Percentiles rank a stretch among this genome's conserved stretches.
Conservation (phyloP, 2,888 invertebrate genomes). For the Sepioteuthis lessoniana region DNA sequence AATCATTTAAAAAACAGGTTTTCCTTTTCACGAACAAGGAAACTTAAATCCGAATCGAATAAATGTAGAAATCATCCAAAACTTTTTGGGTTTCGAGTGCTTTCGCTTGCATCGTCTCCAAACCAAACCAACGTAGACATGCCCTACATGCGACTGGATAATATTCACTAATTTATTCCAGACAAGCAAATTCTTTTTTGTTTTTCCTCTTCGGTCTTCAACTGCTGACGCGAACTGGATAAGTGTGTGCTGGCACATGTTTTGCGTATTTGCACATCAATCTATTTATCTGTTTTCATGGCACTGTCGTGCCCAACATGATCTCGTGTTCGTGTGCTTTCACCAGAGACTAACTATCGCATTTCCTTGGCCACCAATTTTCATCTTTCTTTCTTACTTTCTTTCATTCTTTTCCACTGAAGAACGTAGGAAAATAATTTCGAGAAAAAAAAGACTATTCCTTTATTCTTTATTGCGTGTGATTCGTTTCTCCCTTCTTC, state of each 20-base stretch:
- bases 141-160: neutral
- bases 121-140: neutral
- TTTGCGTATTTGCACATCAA: neutral
- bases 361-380: neutral
- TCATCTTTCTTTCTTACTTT: neutral
- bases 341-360: neutral
- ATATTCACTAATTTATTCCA: neutral
- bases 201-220: neutral
- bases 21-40: too few species aligned
- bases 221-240: neutral
- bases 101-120: too few species aligned
- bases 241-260: neutral
- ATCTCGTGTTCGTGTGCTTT: neutral
- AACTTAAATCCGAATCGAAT: too few species aligned
- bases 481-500: neutral
- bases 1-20: too few species aligned
- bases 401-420: neutral
- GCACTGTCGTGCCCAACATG: neutral
- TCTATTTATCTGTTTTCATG: neutral
- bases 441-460: neutral
- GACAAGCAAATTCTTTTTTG: neutral
- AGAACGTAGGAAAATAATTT: neutral
- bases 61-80: too few species aligned
- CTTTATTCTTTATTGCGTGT: neutral
- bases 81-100: too few species aligned